Evolutionary conservation across 2,113 vertebrate genomes (phyloP).

Genomic region (Malurus alboscapulatus): DNA sequence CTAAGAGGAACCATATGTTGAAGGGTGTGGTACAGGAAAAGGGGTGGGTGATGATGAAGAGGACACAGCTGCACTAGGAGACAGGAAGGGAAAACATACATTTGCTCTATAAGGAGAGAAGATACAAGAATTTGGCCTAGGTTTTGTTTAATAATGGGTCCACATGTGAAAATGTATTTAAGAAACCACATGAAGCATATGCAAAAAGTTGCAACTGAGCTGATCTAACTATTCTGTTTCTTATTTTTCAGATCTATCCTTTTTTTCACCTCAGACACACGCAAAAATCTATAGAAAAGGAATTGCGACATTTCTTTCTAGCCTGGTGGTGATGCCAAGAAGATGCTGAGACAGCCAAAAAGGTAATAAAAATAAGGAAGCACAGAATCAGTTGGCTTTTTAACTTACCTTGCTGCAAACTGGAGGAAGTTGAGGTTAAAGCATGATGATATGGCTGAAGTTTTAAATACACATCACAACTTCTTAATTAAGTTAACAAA

Average conservation of each 20-base stretch:
- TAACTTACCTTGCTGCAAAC: neutral
- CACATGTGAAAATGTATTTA: neutral
- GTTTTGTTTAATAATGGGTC: neutral
- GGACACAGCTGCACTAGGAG: neutral
- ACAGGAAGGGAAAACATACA: neutral
- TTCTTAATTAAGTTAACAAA: neutral
- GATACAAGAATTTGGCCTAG: neutral
- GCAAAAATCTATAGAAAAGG: neutral
- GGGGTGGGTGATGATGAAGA: accelerated
- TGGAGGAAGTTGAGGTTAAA: neutral
- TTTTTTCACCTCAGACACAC: neutral
- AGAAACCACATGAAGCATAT: neutral
- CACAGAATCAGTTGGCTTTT: neutral
- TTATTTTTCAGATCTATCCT: neutral
- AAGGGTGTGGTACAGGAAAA: neutral
- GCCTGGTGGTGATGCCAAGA: neutral
- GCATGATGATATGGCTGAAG: neutral
- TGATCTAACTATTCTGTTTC: neutral
- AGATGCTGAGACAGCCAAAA: neutral
- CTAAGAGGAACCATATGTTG: neutral
- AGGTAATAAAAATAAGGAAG: neutral
- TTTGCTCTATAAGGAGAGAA: neutral
- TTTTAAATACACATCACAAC: neutral
- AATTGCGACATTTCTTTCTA: neutral
- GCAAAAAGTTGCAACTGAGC: neutral